Evolutionary conservation across 2,113 vertebrate genomes (phyloP), one percentile per base, ranked within the genome.

Genomic region (Trichomycterus rosablanca): DNA sequence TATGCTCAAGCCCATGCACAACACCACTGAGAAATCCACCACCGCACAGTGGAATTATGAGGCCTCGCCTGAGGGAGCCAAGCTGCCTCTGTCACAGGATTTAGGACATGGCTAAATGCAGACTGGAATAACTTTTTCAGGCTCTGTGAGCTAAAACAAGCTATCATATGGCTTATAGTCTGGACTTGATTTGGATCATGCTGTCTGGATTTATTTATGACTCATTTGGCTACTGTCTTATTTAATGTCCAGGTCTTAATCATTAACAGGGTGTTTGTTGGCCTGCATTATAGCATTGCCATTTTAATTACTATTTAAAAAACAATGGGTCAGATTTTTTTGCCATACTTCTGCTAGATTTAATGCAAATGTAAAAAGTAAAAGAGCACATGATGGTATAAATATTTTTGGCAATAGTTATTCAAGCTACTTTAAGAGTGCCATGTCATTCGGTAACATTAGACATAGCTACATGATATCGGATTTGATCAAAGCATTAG

Each of bases 1-100:
- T 62, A 37, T 26, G 45, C 80, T 82, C 79, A 77, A 78, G 79
- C 74, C 71, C 50, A 15, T 77, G 74, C 75, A 73, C 76, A 67
- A 70, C 59, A 48, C 59, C 46, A 43, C 7, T 4, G 61, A 74
- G 64, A 74, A 74, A 70, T 54, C 63, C 68, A 70, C 67, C 68
- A 55, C 49, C 32, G 56, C 46, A 48, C 59, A 51, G 53, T 8
- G 61, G 59, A 71, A 75, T 56, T 73, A 68, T 44, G 71, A 80
- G 74, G 42, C 59, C 60, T 67, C 50, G 68, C 43, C 46, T 50
- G 56, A 59, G 71, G 66, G 63, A 70, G 49, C 40, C 11, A 48
- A 46, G 37, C 39, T 64, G 61, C 44, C 26, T 65, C 45, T 67
- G 56, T 72, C 40, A 53, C 62, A 40, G 49, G 12, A 30, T 59